Evolutionary conservation across 2,797 vertebrate species (phyloP).

Genomic region (Pseudomugil tenellus): DNA sequence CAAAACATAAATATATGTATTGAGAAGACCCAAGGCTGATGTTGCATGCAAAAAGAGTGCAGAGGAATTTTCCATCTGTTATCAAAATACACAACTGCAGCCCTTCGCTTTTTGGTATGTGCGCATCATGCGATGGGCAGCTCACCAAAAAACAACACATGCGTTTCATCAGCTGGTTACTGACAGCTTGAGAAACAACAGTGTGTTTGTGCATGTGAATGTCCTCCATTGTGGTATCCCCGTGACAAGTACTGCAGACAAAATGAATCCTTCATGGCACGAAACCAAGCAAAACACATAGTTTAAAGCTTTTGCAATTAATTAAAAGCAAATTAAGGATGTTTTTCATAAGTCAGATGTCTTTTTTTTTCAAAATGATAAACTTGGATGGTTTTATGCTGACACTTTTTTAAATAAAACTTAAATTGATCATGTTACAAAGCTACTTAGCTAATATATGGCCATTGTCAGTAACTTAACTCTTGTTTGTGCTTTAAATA

Average conservation of each 20-base stretch:
- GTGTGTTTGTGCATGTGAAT: conserved; percentile 26
- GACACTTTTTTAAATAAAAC: neutral
- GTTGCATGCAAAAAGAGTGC: conserved; percentile 47
- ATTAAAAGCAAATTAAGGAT: neutral
- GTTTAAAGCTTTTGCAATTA: neutral
- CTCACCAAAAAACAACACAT: conserved; percentile 33
- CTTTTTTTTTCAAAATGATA: neutral
- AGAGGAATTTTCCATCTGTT: conserved; percentile 60
- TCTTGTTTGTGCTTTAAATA: neutral
- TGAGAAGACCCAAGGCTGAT: conserved; percentile 26
- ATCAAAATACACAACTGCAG: conserved; percentile 65
- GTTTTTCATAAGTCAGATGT: neutral
- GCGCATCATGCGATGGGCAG: conserved; percentile 44
- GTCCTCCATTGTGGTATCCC: conserved; percentile 22
- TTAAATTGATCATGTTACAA: neutral
- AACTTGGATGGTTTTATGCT: neutral
- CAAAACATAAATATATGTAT: conserved; percentile 24
- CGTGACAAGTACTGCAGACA: conserved; percentile 12
- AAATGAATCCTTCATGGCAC: neutral
- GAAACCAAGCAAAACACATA: neutral
- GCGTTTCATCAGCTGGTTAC: conserved; percentile 43
- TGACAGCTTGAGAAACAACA: conserved; percentile 66
- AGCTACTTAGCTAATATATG: neutral
- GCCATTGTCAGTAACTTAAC: neutral
- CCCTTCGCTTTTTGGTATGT: conserved; percentile 41